Base-by-base conservation (phyloP, 2,888 invertebrate genomes). In the Oxytorus armatus region DNA sequence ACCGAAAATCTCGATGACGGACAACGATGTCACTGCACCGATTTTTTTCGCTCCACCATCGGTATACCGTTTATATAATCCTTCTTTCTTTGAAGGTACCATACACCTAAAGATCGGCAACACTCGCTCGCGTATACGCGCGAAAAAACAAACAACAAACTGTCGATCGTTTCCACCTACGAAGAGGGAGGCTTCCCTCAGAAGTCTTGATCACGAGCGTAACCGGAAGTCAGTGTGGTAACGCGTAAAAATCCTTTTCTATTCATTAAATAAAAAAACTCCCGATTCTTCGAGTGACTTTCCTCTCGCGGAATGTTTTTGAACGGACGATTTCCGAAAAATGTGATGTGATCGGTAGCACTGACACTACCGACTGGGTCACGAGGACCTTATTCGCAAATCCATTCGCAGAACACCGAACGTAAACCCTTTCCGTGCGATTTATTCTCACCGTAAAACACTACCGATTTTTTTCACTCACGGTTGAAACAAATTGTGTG, bases 341-440 rank as follows among this genome's bases (percentile, higher is more conserved):
- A 65, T 47, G 18, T 55, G 16, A 47, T 21, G 55, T 49, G 21
- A 69, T 79, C 65, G 69, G 79, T 75, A 70, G 70, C 69, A 79
- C 79, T 74, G 57, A 53, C 55, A 65, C 75, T 75, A 75, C 75
- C 79, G 69, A 79, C 59, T 36, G 53, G 66, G 79, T 79, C 76
- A 33, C 70, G 25, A 59, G 76, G 66, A 61, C 39, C 73, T 68
- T 73, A 77, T 74, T 57, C 73, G 55, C 44, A 69, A 69, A 78
- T 75, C 69, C 70, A 75, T 77, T 69, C 61, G 44, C 21, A 29
- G 55, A n/a, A 57, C 55, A 29, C 69, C 42, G 11, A 57, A 18
- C 18, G n/a, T 33, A 8, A 33, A 44, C n/a, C n/a, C n/a, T n/a
- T n/a, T n/a, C n/a, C n/a, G n/a, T n/a, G n/a, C n/a, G n/a, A n/a